Evolutionary conservation across 2,113 vertebrate genomes (phyloP), one percentile per base, ranked within the genome.

Genomic region (Apteryx mantelli): DNA sequence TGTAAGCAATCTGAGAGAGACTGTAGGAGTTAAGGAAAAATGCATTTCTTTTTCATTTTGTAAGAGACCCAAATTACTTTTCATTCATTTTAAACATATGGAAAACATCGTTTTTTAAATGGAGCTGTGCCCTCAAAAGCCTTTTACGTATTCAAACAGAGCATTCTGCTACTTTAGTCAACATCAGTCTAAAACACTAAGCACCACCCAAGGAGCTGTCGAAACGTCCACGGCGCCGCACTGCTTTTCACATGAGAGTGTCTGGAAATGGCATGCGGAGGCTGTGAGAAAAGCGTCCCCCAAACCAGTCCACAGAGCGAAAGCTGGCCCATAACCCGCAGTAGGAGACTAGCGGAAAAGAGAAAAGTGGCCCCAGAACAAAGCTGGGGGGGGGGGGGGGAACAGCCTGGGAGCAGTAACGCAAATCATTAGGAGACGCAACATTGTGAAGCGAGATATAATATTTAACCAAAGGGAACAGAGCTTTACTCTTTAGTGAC

Each of bases 41-140:
- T 2, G 18, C 0, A 26, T 4, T 0, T 0, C 7, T 66, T 32
- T 55, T 38, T 48, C 17, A 8, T 58, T 65, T 68, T 60, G 21
- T 30, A 82, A 79, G 44, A 65, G 38, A 89, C 46, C 8, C 11
- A 8, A 76, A 53, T 6, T 44, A 52, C 10, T 93, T 71, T 65
- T 56, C 28, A 46, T 77, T 73, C 60, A n/a, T 64, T 93, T 68
- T 69, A n/a, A 85, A 38, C 22, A 30, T 15, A 76, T 0, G 19
- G 36, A 75, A 48, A 86, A 66, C 0, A 0, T 13, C 5, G 6
- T 56, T 85, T 53, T 77, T 60, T 8, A n/a, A 60, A 60, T 3
- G 38, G n/a, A 85, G 63, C 61, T 85, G 80, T 17, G 77, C 46
- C 78, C 77, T 86, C 61, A 30, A 64, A 44, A 85, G 30, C 5